Evolutionary conservation across 2,797 vertebrate genomes (phyloP), one percentile per base, ranked within the genome.

Genomic region (Apogon hyalosoma): DNA sequence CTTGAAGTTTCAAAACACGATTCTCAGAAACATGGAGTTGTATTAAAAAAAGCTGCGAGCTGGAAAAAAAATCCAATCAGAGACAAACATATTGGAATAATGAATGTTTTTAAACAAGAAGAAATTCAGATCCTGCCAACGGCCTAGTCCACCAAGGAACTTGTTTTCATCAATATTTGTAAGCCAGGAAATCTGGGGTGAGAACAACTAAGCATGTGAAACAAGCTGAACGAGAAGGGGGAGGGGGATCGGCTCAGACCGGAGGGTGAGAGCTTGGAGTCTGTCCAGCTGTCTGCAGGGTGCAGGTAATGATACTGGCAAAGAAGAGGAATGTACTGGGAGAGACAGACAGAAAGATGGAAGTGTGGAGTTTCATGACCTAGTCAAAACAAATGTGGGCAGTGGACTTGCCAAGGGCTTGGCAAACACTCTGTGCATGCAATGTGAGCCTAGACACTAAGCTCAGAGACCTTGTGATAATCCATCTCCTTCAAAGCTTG

Each of bases 331-430:
- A 83, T 80, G 79, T 72, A 56, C 16, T 24, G 46, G 68, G 42
- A 76, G 62, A 65, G 69, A 73, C 41, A 11, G 54, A 53, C 31
- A 60, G 54, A 63, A 53, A 59, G 75, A 78, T 83, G 77, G 60
- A 86, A 72, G 84, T 72, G 73, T 75, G 74, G 75, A 60, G 79
- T 85, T 89, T 86, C 84, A 76, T 72, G 75, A 71, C 55, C 70
- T 59, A 77, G 78, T 87, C 77, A 82, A 89, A 89, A 89, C 85
- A 92, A 88, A 87, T 83, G 73, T 79, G 80, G 74, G 77, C 82
- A 82, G 45, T 7, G 56, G 41, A 19, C 66, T 79, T 47, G 80
- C 85, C 75, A 81, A 87, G 65, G n/a, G 3, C 55, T 80, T 88
- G 84, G 73, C 77, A 79, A 62, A 59, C 46, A 55, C 41, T 57